Base-by-base conservation (phyloP, 2,113 vertebrate species). In the Zapornia atra region DNA sequence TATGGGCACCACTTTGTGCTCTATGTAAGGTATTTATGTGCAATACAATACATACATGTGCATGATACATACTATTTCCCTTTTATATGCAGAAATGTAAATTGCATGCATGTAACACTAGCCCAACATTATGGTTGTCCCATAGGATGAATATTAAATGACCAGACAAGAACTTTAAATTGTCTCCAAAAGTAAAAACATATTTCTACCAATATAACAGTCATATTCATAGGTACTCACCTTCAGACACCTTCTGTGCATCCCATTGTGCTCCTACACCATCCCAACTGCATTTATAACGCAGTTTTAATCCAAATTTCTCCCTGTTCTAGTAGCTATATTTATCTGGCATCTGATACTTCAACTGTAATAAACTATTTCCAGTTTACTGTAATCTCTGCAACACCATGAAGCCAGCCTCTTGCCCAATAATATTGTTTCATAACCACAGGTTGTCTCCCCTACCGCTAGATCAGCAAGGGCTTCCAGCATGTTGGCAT, bases 391-490 rank as follows among this genome's bases (percentile, higher is more conserved):
- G 26, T 36, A 15, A 46, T 80, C 29, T 88, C 72, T 66, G 17
- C 56, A 63, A 42, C 31, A 81, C 76, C 78, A 73, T 72, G 94
- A 88, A 94, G 69, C 51, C 61, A 69, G 16, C 28, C 15, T 82
- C 72, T 95, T 94, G 26, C 91, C 89, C 70, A 91, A 69, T 44
- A 80, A 60, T 50, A 46, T 11, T 26, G 21, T 87, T 94, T 87
- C 54, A 38, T 57, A 94, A 82, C 10, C 15, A 6, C 10, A 2
- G 26, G 28, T 46, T 1, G 1, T 59, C 38, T 83, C 14, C 33
- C 10, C 15, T 79, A 4, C 22, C 3, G 0, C 63, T 48, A 25
- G 13, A 9, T 64, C 53, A 65, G 53, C 7, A 8, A 0, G 7
- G 11, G 9, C 86, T 94, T 82, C 78, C 66, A 82, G 61, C 66